Percentiles rank a stretch among this genome's conserved stretches.
phyloP scores from a whole-genome alignment of 2,888 invertebrate species.

The Caenorhabditis imperialis region DNA sequence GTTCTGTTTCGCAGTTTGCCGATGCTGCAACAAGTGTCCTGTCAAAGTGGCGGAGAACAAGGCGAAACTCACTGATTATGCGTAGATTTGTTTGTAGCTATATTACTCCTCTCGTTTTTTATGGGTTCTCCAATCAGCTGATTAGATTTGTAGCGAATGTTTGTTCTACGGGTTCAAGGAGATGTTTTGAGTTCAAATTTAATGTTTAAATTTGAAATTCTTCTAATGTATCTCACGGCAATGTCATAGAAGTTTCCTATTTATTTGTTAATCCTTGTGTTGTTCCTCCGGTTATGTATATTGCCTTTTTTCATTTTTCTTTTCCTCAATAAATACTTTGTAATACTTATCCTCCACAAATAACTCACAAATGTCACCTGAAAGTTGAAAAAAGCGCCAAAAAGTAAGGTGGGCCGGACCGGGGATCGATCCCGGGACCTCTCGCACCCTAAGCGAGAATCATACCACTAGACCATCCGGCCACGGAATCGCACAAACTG shows the following conservation, averaged over 20 bases:
- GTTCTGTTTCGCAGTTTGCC: conserved; percentile 29
- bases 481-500: conserved; percentile 11
- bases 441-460: conserved; percentile 79
- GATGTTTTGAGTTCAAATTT: not conserved
- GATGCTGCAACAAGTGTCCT: conserved; percentile 52
- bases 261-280: conserved; percentile 28
- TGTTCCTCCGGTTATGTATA: conserved; percentile 33
- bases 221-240: conserved; percentile 1
- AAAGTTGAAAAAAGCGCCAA: not conserved
- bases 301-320: no score
- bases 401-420: conserved; percentile 67
- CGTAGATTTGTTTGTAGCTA: conserved; percentile 8
- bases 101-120: conserved; percentile 3
- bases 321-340: not conserved
- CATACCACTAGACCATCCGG: conserved; percentile 78
- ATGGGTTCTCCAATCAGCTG: conserved; percentile 22
- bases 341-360: not conserved
- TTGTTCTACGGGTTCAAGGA: conserved; percentile 5
- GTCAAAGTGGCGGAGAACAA: conserved; percentile 57
- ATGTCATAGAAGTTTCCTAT: not conserved
- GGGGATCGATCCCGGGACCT: conserved; percentile 78
- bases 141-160: conserved; percentile 22
- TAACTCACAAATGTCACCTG: no score
- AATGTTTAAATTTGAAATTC: not conserved
- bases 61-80: conserved; percentile 57